Percentiles rank a stretch among this genome's conserved stretches.
These are phyloP conservation scores for Tautogolabrus adspersus DNA, from an alignment of 2,113 vertebrate genomes.

Conservation along the genomic window DNA sequence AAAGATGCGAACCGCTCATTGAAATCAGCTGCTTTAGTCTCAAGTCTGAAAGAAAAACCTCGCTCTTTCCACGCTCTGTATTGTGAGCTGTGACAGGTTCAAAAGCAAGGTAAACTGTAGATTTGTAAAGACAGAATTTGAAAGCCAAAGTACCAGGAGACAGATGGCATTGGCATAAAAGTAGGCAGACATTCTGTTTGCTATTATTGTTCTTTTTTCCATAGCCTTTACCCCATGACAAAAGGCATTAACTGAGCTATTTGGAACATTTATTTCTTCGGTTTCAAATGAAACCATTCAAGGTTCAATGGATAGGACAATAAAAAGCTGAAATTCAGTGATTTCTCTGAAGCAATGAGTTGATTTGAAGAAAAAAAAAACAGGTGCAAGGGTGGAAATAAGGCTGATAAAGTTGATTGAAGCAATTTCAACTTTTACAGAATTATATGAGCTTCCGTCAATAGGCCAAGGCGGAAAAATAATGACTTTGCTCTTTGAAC, in stretches of 20 bases:
- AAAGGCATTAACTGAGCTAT: too few relatives aligned
- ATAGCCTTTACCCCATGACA: too few relatives aligned
- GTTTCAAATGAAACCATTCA: neutral
- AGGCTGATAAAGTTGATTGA: constrained; percentile 65
- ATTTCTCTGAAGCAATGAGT: neutral
- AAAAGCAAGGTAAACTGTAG: neutral
- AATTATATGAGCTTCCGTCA: constrained; percentile 8
- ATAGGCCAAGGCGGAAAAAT: constrained; percentile 41
- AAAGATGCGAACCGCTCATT: neutral
- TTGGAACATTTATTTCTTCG: too few relatives aligned
- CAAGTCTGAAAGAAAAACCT: constrained; percentile 4
- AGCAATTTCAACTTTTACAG: constrained; percentile 52
- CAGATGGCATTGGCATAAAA: neutral
- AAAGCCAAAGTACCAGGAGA: neutral
- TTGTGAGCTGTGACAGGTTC: neutral
- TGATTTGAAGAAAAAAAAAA: neutral
- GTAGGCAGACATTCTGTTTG: neutral
- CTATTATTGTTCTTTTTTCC: neutral
- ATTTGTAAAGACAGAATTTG: neutral
- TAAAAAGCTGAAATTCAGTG: neutral
- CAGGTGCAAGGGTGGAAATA: constrained; percentile 31
- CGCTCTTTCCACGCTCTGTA: neutral
- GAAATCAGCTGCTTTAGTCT: constrained; percentile 1
- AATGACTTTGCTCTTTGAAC: constrained; percentile 66
- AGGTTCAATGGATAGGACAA: neutral